A percentile compares a stretch with the other conserved stretches of the same genome.
Conservation (phyloP, 2,113 vertebrate genomes). For the Peromyscus maniculatus region DNA sequence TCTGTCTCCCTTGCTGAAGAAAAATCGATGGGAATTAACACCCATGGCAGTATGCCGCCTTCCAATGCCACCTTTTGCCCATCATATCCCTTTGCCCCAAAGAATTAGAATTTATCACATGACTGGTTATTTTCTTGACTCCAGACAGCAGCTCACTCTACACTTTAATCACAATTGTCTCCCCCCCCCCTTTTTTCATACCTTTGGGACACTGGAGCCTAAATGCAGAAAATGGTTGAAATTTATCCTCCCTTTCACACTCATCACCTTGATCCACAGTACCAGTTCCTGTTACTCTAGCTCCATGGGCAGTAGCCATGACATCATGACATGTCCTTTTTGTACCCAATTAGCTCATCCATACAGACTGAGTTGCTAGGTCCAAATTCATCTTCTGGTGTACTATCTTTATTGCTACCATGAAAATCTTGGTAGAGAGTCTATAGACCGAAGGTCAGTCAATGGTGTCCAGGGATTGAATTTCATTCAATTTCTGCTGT, state of each 20-base stretch:
- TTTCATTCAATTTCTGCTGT: background rate
- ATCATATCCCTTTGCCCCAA: background rate
- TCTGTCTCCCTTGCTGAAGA: background rate
- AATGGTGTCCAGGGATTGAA: background rate
- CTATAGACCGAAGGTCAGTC: background rate
- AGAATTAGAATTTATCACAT: background rate
- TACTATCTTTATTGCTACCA: background rate
- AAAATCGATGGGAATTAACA: background rate
- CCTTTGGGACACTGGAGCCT: background rate
- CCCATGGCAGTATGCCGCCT: background rate
- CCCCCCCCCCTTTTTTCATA: background rate
- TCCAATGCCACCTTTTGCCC: background rate
- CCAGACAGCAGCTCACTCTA: background rate
- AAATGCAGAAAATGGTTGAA: background rate
- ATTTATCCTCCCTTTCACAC: background rate
- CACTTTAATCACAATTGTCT: background rate
- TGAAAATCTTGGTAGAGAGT: background rate
- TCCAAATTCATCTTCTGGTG: background rate
- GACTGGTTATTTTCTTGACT: background rate
- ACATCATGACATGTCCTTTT: background rate
- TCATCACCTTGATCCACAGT: background rate
- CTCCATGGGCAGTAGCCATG: background rate
- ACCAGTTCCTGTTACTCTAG: background rate
- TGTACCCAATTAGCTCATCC: background rate
- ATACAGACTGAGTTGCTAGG: background rate